Conservation (phyloP, 2,113 vertebrate genomes). For the Pristiophorus japonicus region DNA sequence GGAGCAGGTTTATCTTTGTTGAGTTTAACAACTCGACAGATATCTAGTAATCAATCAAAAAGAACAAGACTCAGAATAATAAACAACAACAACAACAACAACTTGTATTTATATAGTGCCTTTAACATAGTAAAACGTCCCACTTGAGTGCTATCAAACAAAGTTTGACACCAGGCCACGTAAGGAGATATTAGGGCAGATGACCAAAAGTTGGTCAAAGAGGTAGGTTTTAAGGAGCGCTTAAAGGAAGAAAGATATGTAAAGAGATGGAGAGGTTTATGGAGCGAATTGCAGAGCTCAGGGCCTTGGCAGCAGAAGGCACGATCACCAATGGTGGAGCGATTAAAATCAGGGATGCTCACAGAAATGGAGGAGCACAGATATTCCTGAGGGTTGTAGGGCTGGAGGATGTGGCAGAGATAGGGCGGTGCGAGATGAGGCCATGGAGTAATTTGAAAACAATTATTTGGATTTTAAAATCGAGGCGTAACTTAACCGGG, state of each 20-base stretch:
- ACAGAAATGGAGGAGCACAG: not conserved
- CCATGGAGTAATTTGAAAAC: not conserved
- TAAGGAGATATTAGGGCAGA: not conserved
- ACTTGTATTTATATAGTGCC: not conserved
- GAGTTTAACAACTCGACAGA: slow-evolving; percentile 46
- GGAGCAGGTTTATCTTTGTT: slow-evolving; percentile 44
- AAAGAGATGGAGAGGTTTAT: not conserved
- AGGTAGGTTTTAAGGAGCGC: not conserved
- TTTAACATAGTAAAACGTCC: not conserved
- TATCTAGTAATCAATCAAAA: slow-evolving; percentile 44
- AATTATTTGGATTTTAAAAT: not conserved
- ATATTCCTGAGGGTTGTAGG: not conserved
- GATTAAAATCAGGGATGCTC: no score
- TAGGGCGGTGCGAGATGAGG: not conserved
- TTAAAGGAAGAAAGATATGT: not conserved
- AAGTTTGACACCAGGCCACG: not conserved
- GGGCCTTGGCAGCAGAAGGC: not conserved
- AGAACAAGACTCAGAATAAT: not conserved
- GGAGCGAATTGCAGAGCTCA: not conserved
- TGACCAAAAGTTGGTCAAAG: not conserved
- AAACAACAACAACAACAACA: not conserved
- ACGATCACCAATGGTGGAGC: no score
- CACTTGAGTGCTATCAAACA: not conserved
- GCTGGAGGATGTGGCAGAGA: not conserved
- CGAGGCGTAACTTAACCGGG: not conserved